Conservation (phyloP, 1,140 invertebrate genomes). For the Orussus abietinus region DNA sequence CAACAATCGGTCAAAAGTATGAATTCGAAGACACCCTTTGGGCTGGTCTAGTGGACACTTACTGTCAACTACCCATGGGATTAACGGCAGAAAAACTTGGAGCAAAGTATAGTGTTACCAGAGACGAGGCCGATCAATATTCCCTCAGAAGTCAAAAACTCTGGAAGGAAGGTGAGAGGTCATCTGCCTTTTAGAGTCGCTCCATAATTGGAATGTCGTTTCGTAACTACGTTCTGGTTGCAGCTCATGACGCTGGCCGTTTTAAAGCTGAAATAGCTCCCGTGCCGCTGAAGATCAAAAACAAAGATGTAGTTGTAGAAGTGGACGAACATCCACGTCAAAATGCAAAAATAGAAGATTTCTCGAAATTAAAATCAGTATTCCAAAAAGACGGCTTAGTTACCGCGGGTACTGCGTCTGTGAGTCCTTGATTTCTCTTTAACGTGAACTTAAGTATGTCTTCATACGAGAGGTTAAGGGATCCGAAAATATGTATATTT, state of each 20-base stretch:
- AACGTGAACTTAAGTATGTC: constrained; percentile 7
- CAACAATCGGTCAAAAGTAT: constrained; percentile 72
- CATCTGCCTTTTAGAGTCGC: not conserved
- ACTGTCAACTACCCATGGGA: constrained; percentile 93
- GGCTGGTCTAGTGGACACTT: constrained; percentile 84
- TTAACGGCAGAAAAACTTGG: constrained; percentile 97
- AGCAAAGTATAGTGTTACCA: constrained; percentile 80
- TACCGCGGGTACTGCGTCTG: constrained; percentile 92
- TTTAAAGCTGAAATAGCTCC: constrained; percentile 92
- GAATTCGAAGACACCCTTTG: constrained; percentile 90
- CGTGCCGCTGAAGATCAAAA: constrained; percentile 79
- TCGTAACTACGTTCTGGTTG: constrained; percentile 26
- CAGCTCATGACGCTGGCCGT: constrained; percentile 80
- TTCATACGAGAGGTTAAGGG: constrained; percentile 2
- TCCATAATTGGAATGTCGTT: not conserved
- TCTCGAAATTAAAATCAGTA: constrained; percentile 81
- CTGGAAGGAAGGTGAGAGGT: constrained; percentile 69
- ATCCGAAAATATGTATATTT: not conserved
- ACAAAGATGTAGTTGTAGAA: constrained; percentile 73
- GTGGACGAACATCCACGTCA: constrained; percentile 94
- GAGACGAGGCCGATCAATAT: constrained; percentile 86
- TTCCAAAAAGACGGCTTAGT: constrained; percentile 97
- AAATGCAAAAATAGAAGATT: constrained; percentile 77
- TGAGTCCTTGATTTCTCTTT: constrained; percentile 50
- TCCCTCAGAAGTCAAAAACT: constrained; percentile 78